These are phyloP conservation scores for Motacilla tschutschensis DNA, from an alignment of 2,113 vertebrate genomes.

Conservation along the genomic window DNA sequence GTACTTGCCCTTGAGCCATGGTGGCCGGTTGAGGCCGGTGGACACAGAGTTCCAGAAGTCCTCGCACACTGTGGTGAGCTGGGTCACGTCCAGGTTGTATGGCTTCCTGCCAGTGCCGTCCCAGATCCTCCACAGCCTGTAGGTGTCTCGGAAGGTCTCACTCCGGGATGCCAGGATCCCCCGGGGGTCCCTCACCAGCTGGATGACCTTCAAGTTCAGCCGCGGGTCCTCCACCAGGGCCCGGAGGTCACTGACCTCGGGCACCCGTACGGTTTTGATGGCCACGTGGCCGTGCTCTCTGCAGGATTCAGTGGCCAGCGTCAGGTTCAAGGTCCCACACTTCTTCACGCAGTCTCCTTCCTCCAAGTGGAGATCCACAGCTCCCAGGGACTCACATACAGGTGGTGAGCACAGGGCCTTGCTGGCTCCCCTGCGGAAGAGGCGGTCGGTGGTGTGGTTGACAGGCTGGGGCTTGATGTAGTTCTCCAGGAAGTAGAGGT, in stretches of 20 bases:
- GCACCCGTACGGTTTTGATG: slow-evolving; percentile 93
- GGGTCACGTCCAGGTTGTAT: slow-evolving; percentile 89
- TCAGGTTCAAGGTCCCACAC: slow-evolving; percentile 88
- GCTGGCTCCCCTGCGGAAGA: slow-evolving; percentile 93
- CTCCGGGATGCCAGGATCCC: slow-evolving; percentile 93
- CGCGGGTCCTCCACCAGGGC: slow-evolving; percentile 92
- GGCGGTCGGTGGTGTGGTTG: slow-evolving; percentile 90
- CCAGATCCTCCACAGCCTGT: slow-evolving; percentile 95
- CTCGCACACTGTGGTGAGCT: slow-evolving; percentile 91
- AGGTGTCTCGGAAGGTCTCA: slow-evolving; percentile 93
- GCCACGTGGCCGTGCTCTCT: slow-evolving; percentile 86
- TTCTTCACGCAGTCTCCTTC: slow-evolving; percentile 93
- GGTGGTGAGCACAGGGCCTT: slow-evolving; percentile 89
- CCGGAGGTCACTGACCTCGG: slow-evolving; percentile 87
- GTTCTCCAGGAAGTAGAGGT: slow-evolving; percentile 93
- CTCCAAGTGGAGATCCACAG: slow-evolving; percentile 79
- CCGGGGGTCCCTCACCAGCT: slow-evolving; percentile 92
- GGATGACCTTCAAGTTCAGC: slow-evolving; percentile 94
- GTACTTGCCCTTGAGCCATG: slow-evolving; percentile 94
- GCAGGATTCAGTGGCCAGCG: slow-evolving; percentile 85
- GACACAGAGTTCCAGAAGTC: slow-evolving; percentile 92
- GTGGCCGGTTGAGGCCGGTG: slow-evolving; percentile 85
- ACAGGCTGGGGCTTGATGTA: slow-evolving; percentile 90
- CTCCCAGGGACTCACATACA: slow-evolving; percentile 81
- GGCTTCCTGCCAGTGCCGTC: slow-evolving; percentile 90